Percentiles rank a stretch among this genome's conserved stretches.
Conservation (phyloP, 2,797 vertebrate species). For the Hybognathus amarus region DNA sequence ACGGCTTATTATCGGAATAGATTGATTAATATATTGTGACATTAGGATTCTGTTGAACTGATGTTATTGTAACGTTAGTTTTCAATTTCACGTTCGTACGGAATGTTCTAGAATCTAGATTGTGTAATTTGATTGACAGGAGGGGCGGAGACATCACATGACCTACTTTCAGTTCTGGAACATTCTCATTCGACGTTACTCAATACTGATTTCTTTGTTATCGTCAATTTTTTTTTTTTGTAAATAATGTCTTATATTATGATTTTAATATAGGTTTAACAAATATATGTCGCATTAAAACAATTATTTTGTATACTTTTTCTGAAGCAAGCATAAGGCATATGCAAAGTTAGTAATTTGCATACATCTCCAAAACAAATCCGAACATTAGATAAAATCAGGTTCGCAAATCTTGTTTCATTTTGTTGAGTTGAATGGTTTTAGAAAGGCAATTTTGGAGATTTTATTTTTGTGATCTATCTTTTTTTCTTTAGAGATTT, state of each 20-base stretch:
- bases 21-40: neutral
- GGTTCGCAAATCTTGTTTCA: neutral
- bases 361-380: neutral
- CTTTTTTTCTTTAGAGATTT: no score
- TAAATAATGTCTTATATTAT: neutral
- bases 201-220: neutral
- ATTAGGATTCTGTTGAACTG: neutral
- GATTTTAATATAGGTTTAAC: neutral
- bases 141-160: slow-evolving; percentile 20
- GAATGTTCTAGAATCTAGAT: neutral
- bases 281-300: neutral
- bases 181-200: neutral
- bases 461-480: neutral
- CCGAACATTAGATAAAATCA: neutral
- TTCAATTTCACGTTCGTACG: no score
- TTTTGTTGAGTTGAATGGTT: neutral
- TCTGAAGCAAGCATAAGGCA: neutral
- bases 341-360: neutral
- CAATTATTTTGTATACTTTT: neutral
- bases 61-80: neutral
- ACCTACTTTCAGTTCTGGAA: slow-evolving; percentile 30
- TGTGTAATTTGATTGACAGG: slow-evolving; percentile 11
- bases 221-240: neutral
- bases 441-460: neutral
- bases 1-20: neutral